Base-by-base conservation (phyloP, 1,140 invertebrate species). In the Mamestra configurata region DNA sequence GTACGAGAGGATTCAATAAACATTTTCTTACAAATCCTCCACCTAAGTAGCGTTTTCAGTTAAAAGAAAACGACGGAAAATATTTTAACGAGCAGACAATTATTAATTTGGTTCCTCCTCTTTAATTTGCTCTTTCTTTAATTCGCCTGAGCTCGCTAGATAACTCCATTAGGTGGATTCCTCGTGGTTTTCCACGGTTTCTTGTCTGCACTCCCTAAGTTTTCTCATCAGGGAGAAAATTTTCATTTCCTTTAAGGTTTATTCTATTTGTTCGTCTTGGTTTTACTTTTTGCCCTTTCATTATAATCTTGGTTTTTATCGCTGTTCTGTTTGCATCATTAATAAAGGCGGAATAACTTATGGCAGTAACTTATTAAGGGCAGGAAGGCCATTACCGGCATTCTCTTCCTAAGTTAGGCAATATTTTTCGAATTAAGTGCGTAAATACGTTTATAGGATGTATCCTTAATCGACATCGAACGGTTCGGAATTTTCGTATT, bases 181-280 rank as follows among this genome's bases (percentile, higher is more conserved):
- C 68, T 79, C 78, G 83, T 81, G 82, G 81, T 85, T 84, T 84
- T 85, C 81, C 77, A 82, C 66, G 73, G 73, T 84, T 82, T 85
- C 59, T 57, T 86, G 82, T 84, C 84, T 73, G 64, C 68, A 73
- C 57, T 83, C 79, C 18, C 70, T 75, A 89, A 84, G 77, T 87
- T 87, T 89, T 86, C 82, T 85, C 83, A 88, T 89, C 83, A 80
- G 49, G 68, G 75, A 80, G 72, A 86, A 77, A 87, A 85, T 82
- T 76, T 81, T 82, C 46, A 86, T 85, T 86, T 86, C 82, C 82
- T 84, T 81, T 77, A 59, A 77, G 59, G 73, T 37, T n/a, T 53
- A 24, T 79, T 68, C 31, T 40, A 27, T 35, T 49, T 53, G 73
- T 20, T 64, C 43, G 43, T 18, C 31, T 77, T 37, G 31, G 27